phyloP scores from a whole-genome alignment of 2,888 invertebrate species.

The Liposcelis brunnea region DNA sequence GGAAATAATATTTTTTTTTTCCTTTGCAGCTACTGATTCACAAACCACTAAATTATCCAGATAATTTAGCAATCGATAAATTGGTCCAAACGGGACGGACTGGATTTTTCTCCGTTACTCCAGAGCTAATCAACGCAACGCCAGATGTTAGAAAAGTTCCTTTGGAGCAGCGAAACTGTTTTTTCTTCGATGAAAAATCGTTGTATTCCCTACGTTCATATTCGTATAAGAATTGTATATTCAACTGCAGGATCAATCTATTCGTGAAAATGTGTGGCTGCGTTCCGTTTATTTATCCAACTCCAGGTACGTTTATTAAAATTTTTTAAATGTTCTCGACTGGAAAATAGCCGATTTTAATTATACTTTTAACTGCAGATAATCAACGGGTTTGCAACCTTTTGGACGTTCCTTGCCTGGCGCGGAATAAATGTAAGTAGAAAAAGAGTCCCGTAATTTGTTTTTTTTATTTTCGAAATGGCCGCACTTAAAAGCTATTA shows the following conservation, averaged over 20 bases:
- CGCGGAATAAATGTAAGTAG: conserved; percentile 24
- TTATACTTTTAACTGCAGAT: conserved; percentile 21
- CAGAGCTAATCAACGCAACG: conserved; percentile 10
- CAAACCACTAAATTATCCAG: conserved; percentile 11
- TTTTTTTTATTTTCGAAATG: conserved; percentile 7
- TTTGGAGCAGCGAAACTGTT: conserved; percentile 8
- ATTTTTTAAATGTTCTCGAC: no score
- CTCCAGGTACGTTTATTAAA: conserved; percentile 3
- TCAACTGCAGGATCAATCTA: conserved; percentile 11
- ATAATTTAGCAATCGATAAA: conserved; percentile 10
- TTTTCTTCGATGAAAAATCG: conserved; percentile 11
- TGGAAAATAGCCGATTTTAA: no score
- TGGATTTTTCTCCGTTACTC: conserved; percentile 6
- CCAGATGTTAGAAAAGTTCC: conserved; percentile 6
- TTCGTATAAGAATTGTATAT: conserved; percentile 12
- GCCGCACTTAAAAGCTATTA: no score
- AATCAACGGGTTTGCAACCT: conserved; percentile 30
- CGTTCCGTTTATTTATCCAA: conserved; percentile 11
- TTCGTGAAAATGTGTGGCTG: conserved; percentile 12
- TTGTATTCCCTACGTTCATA: conserved; percentile 5
- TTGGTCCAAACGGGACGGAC: conserved; percentile 8
- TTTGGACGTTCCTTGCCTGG: conserved; percentile 32
- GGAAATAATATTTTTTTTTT: no score
- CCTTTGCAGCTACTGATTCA: conserved; percentile 12
- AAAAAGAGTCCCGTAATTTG: no score